Evolutionary conservation across 2,797 vertebrate species (phyloP).

Genomic region (Rhinogobio ventralis): DNA sequence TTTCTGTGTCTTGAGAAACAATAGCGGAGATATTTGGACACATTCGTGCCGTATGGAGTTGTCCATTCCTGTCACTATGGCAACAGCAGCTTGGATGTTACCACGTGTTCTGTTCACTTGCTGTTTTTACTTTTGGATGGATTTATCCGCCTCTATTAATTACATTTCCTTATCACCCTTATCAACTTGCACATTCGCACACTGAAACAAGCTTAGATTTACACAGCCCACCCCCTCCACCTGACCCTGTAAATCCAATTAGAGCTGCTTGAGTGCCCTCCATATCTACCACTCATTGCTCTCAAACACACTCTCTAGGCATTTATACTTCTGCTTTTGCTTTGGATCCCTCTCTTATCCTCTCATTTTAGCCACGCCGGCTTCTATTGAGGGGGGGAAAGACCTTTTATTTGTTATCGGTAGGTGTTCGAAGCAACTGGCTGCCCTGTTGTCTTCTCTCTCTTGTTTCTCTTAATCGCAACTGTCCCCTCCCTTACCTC

Average conservation of each 20-base stretch:
- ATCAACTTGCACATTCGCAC: not conserved
- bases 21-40: not conserved
- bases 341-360: conserved; percentile 22
- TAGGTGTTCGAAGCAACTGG: conserved; percentile 22
- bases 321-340: not conserved
- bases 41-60: not conserved
- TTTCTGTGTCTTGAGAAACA: not conserved
- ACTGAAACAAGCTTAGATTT: not conserved
- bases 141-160: not conserved
- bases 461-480: not conserved
- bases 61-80: conserved; percentile 51
- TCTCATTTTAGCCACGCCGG: conserved; percentile 3
- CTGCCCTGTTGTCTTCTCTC: conserved; percentile 6
- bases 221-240: conserved; percentile 28
- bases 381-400: not conserved
- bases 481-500: conserved; percentile 27
- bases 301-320: not conserved
- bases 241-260: conserved; percentile 65
- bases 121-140: not conserved
- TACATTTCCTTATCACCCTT: not conserved
- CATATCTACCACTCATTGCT: not conserved
- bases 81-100: conserved; percentile 39
- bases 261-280: conserved; percentile 48
- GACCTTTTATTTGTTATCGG: conserved; percentile 25
- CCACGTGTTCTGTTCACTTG: not conserved